These are phyloP conservation scores for Enteromius fasciolatus DNA, from an alignment of 2,797 vertebrate genomes.

Conservation along the genomic window DNA sequence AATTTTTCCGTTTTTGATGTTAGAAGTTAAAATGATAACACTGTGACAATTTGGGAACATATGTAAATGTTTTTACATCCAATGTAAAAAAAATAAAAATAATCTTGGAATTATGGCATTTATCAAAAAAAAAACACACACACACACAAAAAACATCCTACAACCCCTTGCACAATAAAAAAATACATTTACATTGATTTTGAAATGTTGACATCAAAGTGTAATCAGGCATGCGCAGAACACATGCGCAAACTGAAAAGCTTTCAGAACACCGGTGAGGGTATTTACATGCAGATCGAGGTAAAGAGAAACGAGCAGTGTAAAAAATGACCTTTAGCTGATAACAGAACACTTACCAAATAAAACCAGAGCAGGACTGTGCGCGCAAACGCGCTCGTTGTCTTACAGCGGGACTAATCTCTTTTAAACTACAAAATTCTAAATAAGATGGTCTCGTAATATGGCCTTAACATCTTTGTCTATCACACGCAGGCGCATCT, in stretches of 20 bases:
- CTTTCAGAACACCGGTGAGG: not conserved
- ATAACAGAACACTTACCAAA: not conserved
- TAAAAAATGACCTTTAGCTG: not conserved
- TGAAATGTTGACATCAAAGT: not conserved
- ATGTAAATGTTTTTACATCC: not conserved
- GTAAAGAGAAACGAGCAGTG: too few relatives aligned
- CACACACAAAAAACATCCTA: not conserved
- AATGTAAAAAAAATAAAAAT: not conserved
- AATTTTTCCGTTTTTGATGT: not conserved
- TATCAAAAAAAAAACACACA: too few relatives aligned
- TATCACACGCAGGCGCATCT: conserved; percentile 40
- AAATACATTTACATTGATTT: not conserved
- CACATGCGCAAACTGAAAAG: not conserved
- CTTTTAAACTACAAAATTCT: not conserved
- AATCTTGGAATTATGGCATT: not conserved
- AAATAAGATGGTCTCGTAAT: not conserved
- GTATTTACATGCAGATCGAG: not conserved
- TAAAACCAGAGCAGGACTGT: not conserved
- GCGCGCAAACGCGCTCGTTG: not conserved
- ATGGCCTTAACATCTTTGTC: conserved; percentile 15
- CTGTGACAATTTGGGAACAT: not conserved
- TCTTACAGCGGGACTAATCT: too few relatives aligned
- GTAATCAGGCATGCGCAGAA: not conserved
- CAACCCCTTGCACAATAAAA: not conserved
- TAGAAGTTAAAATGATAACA: not conserved